Evolutionary conservation across 2,888 invertebrate species (phyloP), one percentile per base, ranked within the genome.

Genomic region (Esperia sulphurella): DNA sequence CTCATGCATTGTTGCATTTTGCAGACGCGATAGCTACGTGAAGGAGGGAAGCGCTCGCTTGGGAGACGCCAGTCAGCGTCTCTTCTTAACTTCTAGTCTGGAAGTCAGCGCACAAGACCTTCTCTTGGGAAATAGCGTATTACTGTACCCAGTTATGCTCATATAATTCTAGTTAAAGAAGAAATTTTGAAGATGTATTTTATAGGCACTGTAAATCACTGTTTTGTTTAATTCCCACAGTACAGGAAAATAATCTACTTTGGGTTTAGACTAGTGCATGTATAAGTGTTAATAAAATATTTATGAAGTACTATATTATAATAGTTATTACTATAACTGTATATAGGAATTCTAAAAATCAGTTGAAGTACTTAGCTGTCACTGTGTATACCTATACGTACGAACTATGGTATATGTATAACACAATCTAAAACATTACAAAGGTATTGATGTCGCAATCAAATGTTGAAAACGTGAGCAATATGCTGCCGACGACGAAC

Each of bases 381-480:
- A n/a, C n/a, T n/a, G n/a, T n/a, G n/a, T n/a, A n/a, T n/a, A n/a
- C n/a, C 8, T 30, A 30, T 30, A 8, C 8, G 30, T 30, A 8
- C 8, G 33, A 33, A 33, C 33, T 33, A 33, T 10, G 9, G 10
- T 33, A 40, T 33, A 31, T 38, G 8, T 14, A 35, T 44, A 45
- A 45, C 38, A 38, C 45, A 45, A 45, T 43, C 44, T 37, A 37
- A 13, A 66, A 62, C 59, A 64, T 65, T 58, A 58, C 59, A 65
- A 61, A 71, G 71, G 73, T 82, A 83, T 85, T 77, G 82, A 83
- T 83, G 79, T 81, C 78, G 78, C 81, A 84, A 86, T 87, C 85
- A 85, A 84, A 86, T 77, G 78, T 79, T 83, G 83, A 76, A 83
- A 84, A 83, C 83, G 86, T 83, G 81, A 80, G 85, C 84, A 84